Evolutionary conservation across 2,888 invertebrate species (phyloP), one percentile per base, ranked within the genome.

Genomic region (Dioctria linearis): DNA sequence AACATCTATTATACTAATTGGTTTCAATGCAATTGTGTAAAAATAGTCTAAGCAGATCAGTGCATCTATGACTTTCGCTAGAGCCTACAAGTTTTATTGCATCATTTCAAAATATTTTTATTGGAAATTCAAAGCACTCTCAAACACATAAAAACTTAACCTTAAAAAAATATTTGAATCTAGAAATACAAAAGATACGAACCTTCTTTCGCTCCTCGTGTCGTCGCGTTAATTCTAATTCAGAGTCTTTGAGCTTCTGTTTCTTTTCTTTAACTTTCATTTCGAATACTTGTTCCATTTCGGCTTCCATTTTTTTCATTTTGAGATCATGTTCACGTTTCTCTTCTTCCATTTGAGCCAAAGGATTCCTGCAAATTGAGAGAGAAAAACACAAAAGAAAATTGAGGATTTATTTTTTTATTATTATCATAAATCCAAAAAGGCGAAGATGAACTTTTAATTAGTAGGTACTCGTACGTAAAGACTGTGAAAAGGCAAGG

Each of bases 281-380:
- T 89, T 98, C 98, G 90, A 99, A 99, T 83, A 99, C 98, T 90
- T 97, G 97, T 88, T 99, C 98, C 97, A 99, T 98, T 90, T 98
- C 98, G 61, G 94, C 94, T 89, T 99, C 98, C 97, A 98, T 98
- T 89, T 98, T 98, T 90, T 98, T 98, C 96, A 98, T 97, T 90
- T 98, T 97, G 83, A 93, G 92, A 88, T 98, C 97, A 86, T 99
- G 98, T 86, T 98, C 98, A 82, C 96, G 93, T 88, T 97, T 98
- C 88, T 99, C 99, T 88, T 98, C 98, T 88, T 99, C 99, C 95
- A 99, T 96, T 90, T 98, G 98, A 80, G 98, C 97, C 87, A 99
- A 91, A 67, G 99, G 99, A 91, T 99, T 99, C 93, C 96, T 96
- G 90, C 73, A 84, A 84, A 83, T 78, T 59, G 66, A 8, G 51